Conservation (phyloP, 2,888 invertebrate genomes). For the Quadroppia sp. region DNA sequence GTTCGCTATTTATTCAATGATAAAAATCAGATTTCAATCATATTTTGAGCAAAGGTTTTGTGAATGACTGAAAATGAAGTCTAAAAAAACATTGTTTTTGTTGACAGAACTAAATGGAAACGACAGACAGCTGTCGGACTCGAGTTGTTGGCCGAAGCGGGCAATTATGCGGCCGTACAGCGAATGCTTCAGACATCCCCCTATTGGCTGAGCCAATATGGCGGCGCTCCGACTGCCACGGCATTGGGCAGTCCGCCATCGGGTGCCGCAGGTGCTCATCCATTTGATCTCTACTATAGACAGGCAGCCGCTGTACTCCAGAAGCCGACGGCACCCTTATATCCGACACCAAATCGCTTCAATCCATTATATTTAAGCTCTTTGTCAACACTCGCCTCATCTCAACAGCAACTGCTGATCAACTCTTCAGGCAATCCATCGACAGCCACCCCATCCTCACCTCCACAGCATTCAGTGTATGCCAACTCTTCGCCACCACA, state of each 20-base stretch:
- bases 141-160: conserved; percentile 92
- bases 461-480: conserved; percentile 14
- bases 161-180: conserved; percentile 98
- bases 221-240: conserved; percentile 57
- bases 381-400: conserved; percentile 20
- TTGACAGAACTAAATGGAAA: conserved; percentile 88
- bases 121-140: conserved; percentile 95
- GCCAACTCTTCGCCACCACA: conserved; percentile 5
- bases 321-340: conserved; percentile 31
- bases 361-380: conserved; percentile 40
- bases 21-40: conserved; percentile 1
- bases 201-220: conserved; percentile 47
- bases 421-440: conserved; percentile 8
- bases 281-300: conserved; percentile 49
- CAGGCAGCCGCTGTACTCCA: conserved; percentile 47
- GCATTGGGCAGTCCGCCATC: conserved; percentile 45
- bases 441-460: conserved; percentile 5
- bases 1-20: not conserved
- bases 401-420: conserved; percentile 23
- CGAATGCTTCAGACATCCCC: conserved; percentile 60
- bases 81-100: not conserved
- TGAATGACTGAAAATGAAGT: not conserved
- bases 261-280: conserved; percentile 35
- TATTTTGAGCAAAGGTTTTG: not conserved
- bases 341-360: conserved; percentile 28